Evolutionary conservation across 2,888 invertebrate genomes (phyloP), one percentile per base, ranked within the genome.

Genomic region (Cryptocephalus moraei): DNA sequence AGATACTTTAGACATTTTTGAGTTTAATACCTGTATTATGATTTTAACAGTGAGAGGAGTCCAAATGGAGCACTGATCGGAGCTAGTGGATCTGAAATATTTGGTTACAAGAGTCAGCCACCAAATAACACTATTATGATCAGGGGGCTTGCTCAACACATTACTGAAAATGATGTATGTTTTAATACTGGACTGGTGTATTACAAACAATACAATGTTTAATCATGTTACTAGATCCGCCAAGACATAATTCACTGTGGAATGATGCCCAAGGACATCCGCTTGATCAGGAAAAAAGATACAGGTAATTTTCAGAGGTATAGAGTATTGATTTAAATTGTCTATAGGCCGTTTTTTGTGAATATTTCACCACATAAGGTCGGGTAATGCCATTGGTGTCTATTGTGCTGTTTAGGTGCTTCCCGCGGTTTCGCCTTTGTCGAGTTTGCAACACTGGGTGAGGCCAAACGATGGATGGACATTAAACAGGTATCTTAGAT

Each of bases 391-490:
- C 68, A 69, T 68, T 69, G 66, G 69, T 70, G 63, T 70, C 66
- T 70, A 69, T 69, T 70, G 68, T 71, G 68, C 75, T 80, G 77
- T 91, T 91, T 82, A 89, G 91, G 91, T 81, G 82, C 84, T 73
- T 87, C 88, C 74, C 80, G 87, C 70, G 87, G 87, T 69, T 88
- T 89, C 79, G 89, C 86, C 71, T 89, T 90, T 82, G 88, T 92
- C 78, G 92, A 93, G 81, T 93, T 93, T 82, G 80, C 83, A 73
- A 84, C 85, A 73, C 80, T 86, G 72, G 81, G 82, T 72, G 90
- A 91, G 77, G 91, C 92, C 67, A 82, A 82, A 71, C 81, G 81
- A 71, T 91, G 91, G 90, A 91, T 92, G 87, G 90, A 91, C 73
- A 78, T 81, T 75, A 89, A 88, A 79, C 86, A 91, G 84, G 88